Base-by-base conservation (phyloP, 2,888 invertebrate species). In the Heliothis peltigera region DNA sequence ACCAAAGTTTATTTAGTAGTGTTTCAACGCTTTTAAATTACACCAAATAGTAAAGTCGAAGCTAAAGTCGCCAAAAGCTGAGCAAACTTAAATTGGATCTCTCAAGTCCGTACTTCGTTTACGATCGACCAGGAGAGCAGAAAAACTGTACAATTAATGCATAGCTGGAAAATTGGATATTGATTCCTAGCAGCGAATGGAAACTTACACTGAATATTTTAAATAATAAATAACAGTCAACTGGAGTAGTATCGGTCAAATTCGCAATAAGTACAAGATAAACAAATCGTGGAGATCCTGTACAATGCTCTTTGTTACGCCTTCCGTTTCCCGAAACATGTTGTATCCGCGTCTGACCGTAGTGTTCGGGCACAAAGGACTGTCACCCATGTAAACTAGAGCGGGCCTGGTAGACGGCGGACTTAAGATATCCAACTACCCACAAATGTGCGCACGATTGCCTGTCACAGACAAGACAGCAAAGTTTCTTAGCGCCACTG, bases 51-150 rank as follows among this genome's bases (percentile, higher is more conserved):
- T 64, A 60, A 75, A 77, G 70, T 72, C 61, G 58, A 71, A 77
- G 81, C 73, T 80, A 72, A 84, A 87, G 87, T 85, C 87, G 80
- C 87, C 85, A 80, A 88, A 90, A 89, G 85, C 82, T 80, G 84
- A 81, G 83, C 84, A 86, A 91, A 91, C 90, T 91, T 90, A 90
- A 91, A 91, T 91, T 91, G 90, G 89, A 90, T 89, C 83, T 84
- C 80, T 75, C 75, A 71, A 81, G 68, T 68, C 65, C 70, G 68
- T 53, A 62, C 74, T 78, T 75, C 75, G 75, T 70, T 79, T 66
- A 46, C 64, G 66, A 70, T 77, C 76, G 56, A 75, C 75, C 66
- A 74, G 68, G 64, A 68, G 64, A 74, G 73, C 77, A 83, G 80
- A 86, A 87, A 86, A 86, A 85, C 78, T 83, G 76, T 74, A 75